phyloP scores from a whole-genome alignment of 2,113 vertebrate genomes.

The Diphyllodes magnificus region DNA sequence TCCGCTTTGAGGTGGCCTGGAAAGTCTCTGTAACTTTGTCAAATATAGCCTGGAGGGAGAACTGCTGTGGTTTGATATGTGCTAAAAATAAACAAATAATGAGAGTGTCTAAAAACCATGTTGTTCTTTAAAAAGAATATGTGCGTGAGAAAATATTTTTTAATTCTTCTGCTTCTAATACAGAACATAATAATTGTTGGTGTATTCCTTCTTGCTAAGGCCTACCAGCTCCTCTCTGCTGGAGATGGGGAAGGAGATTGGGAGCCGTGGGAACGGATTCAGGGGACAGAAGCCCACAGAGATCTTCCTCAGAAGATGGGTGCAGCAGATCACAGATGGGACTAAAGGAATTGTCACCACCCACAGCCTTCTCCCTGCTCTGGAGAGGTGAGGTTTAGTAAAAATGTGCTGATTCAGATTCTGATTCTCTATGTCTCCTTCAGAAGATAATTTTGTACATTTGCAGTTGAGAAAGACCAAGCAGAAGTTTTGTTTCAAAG shows the following conservation, averaged over 20 bases:
- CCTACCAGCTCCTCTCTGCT: not conserved
- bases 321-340: not conserved
- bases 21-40: slow-evolving; percentile 18
- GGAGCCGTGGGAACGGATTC: not conserved
- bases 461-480: not conserved
- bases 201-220: not conserved
- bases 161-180: not conserved
- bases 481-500: not conserved
- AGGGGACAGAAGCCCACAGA: not conserved
- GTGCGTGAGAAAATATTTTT: not conserved
- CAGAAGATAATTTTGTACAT: not conserved
- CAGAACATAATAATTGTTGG: not conserved
- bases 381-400: not conserved
- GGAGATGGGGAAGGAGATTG: not conserved
- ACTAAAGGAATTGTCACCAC: not conserved
- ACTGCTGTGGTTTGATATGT: not conserved
- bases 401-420: not conserved
- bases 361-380: not conserved
- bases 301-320: not conserved
- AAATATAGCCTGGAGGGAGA: not conserved
- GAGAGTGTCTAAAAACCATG: not conserved
- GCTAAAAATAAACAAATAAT: slow-evolving; percentile 32
- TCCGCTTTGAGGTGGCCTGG: slow-evolving; percentile 5
- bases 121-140: slow-evolving; percentile 23
- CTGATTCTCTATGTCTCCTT: not conserved